phyloP scores from a whole-genome alignment of 2,797 vertebrate species.

The Ctenopoma multispine region DNA sequence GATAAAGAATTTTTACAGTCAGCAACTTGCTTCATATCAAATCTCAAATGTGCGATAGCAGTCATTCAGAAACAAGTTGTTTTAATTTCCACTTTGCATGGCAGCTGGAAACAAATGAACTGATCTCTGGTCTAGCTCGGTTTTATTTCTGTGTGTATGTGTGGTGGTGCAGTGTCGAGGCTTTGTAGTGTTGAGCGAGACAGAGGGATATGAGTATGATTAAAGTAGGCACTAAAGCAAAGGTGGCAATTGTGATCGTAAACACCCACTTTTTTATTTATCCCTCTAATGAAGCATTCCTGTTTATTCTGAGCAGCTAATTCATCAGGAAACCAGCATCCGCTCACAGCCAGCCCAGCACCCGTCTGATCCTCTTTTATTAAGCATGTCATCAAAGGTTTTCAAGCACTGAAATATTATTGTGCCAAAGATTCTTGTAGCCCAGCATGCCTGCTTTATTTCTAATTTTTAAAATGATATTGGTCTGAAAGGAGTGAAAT shows the following conservation, averaged over 20 bases:
- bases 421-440: background rate
- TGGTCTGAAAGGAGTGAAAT: background rate
- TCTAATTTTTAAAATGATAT: background rate
- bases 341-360: conserved; percentile 31
- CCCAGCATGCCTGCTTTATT: background rate
- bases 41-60: background rate
- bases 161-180: conserved; percentile 51
- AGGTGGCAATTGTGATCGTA: conserved; percentile 84
- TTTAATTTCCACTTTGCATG: conserved; percentile 26
- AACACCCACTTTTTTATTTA: conserved; percentile 84
- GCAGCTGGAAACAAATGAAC: conserved; percentile 31
- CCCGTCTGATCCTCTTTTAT: conserved; percentile 5
- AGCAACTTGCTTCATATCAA: conserved; percentile 6
- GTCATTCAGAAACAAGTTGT: conserved; percentile 12
- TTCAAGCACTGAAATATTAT: background rate
- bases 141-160: conserved; percentile 53
- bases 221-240: conserved; percentile 80
- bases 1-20: conserved; percentile 7
- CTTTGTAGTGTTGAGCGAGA: conserved; percentile 59
- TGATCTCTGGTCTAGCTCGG: conserved; percentile 18
- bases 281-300: conserved; percentile 74
- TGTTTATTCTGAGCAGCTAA: conserved; percentile 67
- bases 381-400: background rate
- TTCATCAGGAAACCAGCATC: conserved; percentile 65
- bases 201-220: conserved; percentile 78